Percentiles rank a stretch among this genome's conserved stretches.
These are phyloP conservation scores for Potamilus streckersoni DNA, from an alignment of 1,140 invertebrate genomes.

Conservation along the genomic window DNA sequence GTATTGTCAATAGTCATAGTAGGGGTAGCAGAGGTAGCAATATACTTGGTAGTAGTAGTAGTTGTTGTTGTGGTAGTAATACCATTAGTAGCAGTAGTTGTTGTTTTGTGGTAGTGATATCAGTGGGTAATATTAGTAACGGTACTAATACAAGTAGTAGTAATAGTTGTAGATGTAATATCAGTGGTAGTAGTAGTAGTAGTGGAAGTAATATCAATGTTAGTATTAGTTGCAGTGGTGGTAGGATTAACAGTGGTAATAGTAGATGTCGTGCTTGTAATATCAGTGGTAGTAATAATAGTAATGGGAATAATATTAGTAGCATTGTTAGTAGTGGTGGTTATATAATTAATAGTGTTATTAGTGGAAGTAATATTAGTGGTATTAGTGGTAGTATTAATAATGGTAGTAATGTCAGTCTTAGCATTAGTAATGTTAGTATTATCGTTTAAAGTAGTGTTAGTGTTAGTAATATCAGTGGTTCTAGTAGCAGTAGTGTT, in stretches of 20 bases:
- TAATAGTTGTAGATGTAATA: too few relatives aligned
- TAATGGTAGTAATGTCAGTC: neutral
- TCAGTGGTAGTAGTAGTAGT: too few relatives aligned
- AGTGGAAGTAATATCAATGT: too few relatives aligned
- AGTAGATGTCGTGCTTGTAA: neutral
- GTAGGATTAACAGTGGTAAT: too few relatives aligned
- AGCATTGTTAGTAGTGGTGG: neutral
- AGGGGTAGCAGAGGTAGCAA: neutral
- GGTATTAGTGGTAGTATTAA: neutral
- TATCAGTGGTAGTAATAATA: neutral
- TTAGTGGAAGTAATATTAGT: neutral
- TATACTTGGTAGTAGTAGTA: neutral
- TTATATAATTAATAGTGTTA: neutral
- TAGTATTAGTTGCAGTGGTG: too few relatives aligned
- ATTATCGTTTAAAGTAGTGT: neutral
- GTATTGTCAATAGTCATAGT: neutral
- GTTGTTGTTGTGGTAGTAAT: neutral
- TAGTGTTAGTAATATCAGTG: neutral
- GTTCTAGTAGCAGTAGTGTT: neutral
- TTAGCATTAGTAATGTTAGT: neutral
- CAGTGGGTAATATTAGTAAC: too few relatives aligned
- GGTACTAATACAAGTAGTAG: too few relatives aligned
- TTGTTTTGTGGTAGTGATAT: too few relatives aligned
- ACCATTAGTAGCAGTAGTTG: neutral
- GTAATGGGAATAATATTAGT: neutral